A percentile compares a stretch with the other conserved stretches of the same genome.
Evolutionary conservation across 2,113 vertebrate genomes (phyloP).

Genomic region (Pluvialis apricaria): DNA sequence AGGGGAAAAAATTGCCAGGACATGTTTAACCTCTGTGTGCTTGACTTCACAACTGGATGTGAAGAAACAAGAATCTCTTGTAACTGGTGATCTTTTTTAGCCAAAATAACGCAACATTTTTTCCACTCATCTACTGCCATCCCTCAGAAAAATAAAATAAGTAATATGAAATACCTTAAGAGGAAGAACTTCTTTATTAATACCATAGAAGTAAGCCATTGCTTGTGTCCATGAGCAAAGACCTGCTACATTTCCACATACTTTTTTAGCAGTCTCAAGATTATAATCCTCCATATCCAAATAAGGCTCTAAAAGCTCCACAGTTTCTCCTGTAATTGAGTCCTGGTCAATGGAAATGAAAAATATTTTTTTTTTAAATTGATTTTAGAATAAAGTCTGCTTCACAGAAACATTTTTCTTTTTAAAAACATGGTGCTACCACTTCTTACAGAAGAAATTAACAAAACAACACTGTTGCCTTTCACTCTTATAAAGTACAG

Average conservation of each 20-base stretch:
- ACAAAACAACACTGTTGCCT: background rate
- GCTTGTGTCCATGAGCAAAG: constrained; percentile 87
- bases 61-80: background rate
- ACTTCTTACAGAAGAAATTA: background rate
- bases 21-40: background rate
- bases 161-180: constrained; percentile 75
- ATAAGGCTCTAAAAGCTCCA: constrained; percentile 82
- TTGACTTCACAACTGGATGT: background rate
- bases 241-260: constrained; percentile 85
- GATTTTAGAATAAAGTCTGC: background rate
- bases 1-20: background rate
- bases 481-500: background rate
- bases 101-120: fast-evolving
- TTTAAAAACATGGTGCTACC: background rate
- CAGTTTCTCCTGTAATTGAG: constrained; percentile 82
- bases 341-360: constrained; percentile 66
- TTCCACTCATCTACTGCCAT: background rate
- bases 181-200: constrained; percentile 88
- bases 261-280: constrained; percentile 82
- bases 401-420: background rate
- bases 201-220: constrained; percentile 83
- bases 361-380: background rate
- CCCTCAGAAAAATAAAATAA: background rate
- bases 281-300: constrained; percentile 85
- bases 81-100: background rate